Evolutionary conservation across 2,797 vertebrate species (phyloP).

Genomic region (Spheniscus humboldti): DNA sequence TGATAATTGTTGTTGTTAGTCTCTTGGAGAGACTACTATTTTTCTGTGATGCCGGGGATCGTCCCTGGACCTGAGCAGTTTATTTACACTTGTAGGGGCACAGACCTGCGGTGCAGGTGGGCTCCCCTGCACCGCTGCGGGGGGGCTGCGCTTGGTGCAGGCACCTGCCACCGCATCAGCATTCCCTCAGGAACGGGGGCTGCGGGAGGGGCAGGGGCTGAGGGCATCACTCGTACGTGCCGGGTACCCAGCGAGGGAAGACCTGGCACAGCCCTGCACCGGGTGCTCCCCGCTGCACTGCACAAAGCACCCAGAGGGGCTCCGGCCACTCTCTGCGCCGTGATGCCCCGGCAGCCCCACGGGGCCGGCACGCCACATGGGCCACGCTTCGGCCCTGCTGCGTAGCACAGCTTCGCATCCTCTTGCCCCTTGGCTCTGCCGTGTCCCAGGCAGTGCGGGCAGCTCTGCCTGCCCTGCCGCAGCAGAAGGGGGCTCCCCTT

Average conservation of each 20-base stretch:
- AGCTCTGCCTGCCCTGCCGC: background rate
- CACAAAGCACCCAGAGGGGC: background rate
- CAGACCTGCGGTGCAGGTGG: background rate
- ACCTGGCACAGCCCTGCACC: background rate
- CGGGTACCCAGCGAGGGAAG: no score
- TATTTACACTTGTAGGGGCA: background rate
- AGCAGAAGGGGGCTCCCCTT: background rate
- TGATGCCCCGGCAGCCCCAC: background rate
- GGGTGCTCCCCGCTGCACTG: background rate
- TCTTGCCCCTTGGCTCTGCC: background rate
- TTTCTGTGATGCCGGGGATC: background rate
- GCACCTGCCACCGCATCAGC: fast-evolving
- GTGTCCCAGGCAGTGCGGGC: background rate
- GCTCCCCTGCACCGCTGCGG: background rate
- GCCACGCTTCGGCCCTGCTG: background rate
- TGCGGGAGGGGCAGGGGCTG: background rate
- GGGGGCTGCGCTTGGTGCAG: background rate
- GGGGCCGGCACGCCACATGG: background rate
- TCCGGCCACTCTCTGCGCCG: background rate
- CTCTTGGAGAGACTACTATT: background rate
- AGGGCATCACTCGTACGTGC: fast-evolving
- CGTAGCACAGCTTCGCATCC: background rate
- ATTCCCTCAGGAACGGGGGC: fast-evolving
- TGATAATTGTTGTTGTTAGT: background rate
- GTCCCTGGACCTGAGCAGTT: background rate